Percentiles rank a stretch among this genome's conserved stretches.
Evolutionary conservation across 2,888 invertebrate genomes (phyloP).

Genomic region (Ganaspis brasiliensis): DNA sequence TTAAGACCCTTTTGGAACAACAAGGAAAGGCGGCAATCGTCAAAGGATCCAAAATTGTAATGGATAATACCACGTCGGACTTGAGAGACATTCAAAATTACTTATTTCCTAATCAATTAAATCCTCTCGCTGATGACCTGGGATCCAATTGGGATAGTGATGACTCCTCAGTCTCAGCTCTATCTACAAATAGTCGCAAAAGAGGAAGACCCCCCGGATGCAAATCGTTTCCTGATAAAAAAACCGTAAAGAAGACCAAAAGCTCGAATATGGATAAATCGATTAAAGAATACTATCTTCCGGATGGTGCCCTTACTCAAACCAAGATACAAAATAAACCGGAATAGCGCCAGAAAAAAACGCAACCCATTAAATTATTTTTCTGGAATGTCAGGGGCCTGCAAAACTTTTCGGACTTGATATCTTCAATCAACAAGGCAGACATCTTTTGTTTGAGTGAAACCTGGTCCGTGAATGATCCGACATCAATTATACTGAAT

Average conservation of each 20-base stretch:
- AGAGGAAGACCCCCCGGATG: background rate
- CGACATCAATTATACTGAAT: too few relatives aligned
- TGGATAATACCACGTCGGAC: background rate
- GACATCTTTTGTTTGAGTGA: background rate
- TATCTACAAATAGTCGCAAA: background rate
- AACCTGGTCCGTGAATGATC: too few relatives aligned
- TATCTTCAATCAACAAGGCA: background rate
- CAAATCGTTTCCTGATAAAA: background rate
- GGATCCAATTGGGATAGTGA: background rate
- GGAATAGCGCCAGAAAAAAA: background rate
- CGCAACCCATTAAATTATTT: background rate
- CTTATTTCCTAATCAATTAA: background rate
- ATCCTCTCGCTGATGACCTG: background rate
- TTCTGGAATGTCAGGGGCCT: background rate
- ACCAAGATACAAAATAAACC: background rate
- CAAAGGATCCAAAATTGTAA: too few relatives aligned
- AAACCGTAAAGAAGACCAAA: too few relatives aligned
- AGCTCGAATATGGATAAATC: too few relatives aligned
- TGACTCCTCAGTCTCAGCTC: background rate
- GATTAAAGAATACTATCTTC: background rate
- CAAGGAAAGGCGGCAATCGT: slow-evolving; percentile 1
- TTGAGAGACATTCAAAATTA: background rate
- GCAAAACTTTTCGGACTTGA: background rate
- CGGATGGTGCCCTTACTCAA: background rate
- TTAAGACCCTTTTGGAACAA: background rate